Conservation (phyloP, 1,140 invertebrate genomes). For the Drosophila truncata region DNA sequence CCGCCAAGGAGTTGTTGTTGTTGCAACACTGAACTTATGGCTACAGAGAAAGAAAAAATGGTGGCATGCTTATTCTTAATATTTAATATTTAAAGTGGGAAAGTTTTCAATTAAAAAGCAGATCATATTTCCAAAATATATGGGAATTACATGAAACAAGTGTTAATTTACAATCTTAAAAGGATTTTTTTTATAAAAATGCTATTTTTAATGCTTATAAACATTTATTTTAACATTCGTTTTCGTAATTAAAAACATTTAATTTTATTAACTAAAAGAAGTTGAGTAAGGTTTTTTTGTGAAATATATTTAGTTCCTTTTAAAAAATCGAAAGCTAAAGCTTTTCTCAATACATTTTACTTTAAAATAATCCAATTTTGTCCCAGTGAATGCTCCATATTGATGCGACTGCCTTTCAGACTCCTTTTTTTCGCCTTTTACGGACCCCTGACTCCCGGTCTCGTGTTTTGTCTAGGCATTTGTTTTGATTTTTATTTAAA, state of each 20-base stretch:
- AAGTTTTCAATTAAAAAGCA: background rate
- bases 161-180: background rate
- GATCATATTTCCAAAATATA: background rate
- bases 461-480: conserved; percentile 70
- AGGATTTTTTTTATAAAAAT: too few relatives aligned
- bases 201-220: background rate
- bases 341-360: background rate
- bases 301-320: background rate
- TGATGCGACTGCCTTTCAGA: conserved; percentile 71
- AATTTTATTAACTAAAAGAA: background rate
- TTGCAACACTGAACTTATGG: conserved; percentile 1
- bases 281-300: background rate
- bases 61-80: background rate
- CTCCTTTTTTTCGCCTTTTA: conserved; percentile 59
- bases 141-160: background rate
- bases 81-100: too few relatives aligned
- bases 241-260: background rate
- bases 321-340: background rate
- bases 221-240: background rate
- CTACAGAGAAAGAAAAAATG: background rate
- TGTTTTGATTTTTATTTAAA: conserved; percentile 77
- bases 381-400: conserved; percentile 61
- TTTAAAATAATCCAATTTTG: background rate
- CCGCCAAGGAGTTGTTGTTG: conserved; percentile 36
- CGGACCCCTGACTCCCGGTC: conserved; percentile 22